Evolutionary conservation across 2,113 vertebrate species (phyloP), one percentile per base, ranked within the genome.

Genomic region (Panurus biarmicus): DNA sequence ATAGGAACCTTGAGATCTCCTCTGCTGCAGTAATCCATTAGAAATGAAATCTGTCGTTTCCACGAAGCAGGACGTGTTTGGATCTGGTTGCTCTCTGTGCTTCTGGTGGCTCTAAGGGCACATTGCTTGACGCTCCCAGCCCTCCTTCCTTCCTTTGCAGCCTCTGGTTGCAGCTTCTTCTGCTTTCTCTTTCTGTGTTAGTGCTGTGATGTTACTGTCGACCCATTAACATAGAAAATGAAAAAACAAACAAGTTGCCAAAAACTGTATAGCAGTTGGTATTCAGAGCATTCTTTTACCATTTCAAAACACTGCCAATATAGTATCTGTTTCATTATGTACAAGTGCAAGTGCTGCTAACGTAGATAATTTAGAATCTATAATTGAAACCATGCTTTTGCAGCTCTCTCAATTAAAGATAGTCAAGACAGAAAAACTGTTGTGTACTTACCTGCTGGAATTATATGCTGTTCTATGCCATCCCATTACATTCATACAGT

Each of bases 281-380:
- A 89, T 86, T 91, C 93, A 94, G 75, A 94, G 62, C 65, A 65
- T 92, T 96, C 88, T 91, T 88, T 93, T 93, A 85, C 72, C 84
- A 72, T 94, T 94, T 95, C 91, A 93, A 85, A 94, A 90, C 75
- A 69, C 77, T 96, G 91, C 94, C 79, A 93, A 51, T 72, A 33
- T 79, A 77, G 70, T 95, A 94, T 77, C 87, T 95, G 85, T 93
- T 96, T 93, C 91, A 86, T 96, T 95, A 86, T 82, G 69, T 94
- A 64, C 90, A 90, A 95, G 58, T 73, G 35, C 94, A 96, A 96
- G 72, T 84, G 90, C 89, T 94, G 87, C 90, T 91, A 95, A 77
- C 84, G 33, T 5, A 86, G 85, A 94, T 96, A 88, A 96, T 96
- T 96, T 95, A 89, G 75, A 94, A 95, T 94, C 94, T 94, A 85